Percentiles rank a stretch among this genome's conserved stretches.
phyloP scores from a whole-genome alignment of 2,797 vertebrate genomes.

The Pantherophis alleghaniensis region DNA sequence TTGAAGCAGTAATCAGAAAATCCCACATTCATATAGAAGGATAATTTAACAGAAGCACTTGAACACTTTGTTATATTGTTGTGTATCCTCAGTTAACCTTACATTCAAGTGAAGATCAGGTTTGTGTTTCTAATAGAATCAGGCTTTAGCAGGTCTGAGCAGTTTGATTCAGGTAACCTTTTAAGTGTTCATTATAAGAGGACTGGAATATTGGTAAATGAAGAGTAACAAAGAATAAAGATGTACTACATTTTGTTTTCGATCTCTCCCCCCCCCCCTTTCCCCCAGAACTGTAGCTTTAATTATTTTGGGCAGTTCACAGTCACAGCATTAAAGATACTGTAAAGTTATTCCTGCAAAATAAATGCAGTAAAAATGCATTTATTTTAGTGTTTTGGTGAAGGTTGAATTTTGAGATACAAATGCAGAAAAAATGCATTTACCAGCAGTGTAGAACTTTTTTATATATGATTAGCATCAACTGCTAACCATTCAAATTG shows the following conservation, averaged over 20 bases:
- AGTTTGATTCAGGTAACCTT: not conserved
- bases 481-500: slow-evolving; percentile 3
- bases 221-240: not conserved
- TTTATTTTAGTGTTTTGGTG: not conserved
- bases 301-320: not conserved
- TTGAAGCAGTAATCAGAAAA: not conserved
- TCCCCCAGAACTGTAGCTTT: not conserved
- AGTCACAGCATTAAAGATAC: not conserved
- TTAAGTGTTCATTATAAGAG: not conserved
- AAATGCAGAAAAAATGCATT: not conserved
- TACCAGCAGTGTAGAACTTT: not conserved
- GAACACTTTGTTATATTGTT: not conserved
- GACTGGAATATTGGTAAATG: not conserved
- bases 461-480: not conserved
- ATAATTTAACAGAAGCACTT: not conserved
- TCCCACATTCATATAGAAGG: not conserved
- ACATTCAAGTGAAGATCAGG: not conserved
- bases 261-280: no score
- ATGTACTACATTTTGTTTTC: not conserved
- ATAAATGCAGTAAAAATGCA: not conserved
- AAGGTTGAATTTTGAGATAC: not conserved
- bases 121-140: not conserved
- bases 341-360: not conserved
- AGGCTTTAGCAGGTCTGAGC: not conserved
- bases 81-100: not conserved